Evolutionary conservation across 2,888 invertebrate genomes (phyloP), one percentile per base, ranked within the genome.

Genomic region (Gasteruption jaculator): DNA sequence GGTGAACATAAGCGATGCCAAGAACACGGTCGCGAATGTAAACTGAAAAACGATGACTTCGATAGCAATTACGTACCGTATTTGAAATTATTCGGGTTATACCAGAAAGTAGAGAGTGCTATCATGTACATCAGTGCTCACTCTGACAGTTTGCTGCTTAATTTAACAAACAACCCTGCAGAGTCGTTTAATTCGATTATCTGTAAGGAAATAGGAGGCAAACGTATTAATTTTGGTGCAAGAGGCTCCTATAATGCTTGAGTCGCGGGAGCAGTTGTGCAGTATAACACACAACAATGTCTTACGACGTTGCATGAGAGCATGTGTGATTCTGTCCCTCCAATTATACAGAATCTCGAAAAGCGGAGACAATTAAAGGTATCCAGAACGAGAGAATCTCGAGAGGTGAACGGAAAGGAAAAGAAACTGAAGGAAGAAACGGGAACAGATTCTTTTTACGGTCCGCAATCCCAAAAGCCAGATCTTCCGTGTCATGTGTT

Each of bases 261-360:
- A 41, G 11, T 34, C 6, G 24, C 36, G 1, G 30, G 24, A 11
- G 2, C 18, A n/a, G 58, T 53, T 6, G 35, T 65, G n/a, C 53
- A 54, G 5, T 61, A 58, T 41, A 64, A 65, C 16, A 54, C 50
- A 19, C 49, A 45, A 45, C 65, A 19, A 3, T 14, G 33, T 5
- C 20, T 40, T 4, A 15, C 33, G 5, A 5, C 21, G 15, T 8
- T 33, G 3, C 5, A 33, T 34, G 2, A 34, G 8, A 14, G 10
- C 10, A 34, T 22, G 14, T 2, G 4, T 15, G 25, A 34, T 2
- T 11, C 5, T 22, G 34, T 34, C 25, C 22, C 22, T 14, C 4
- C 22, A n/a, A 4, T 15, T 10, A 5, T 14, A 7, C n/a, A 21
- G 2, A 14, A 14, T 5, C 10, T 34, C 4, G 34, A 21, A 7